Evolutionary conservation across 2,888 invertebrate genomes (phyloP).

Genomic region (Colostygia pectinataria): DNA sequence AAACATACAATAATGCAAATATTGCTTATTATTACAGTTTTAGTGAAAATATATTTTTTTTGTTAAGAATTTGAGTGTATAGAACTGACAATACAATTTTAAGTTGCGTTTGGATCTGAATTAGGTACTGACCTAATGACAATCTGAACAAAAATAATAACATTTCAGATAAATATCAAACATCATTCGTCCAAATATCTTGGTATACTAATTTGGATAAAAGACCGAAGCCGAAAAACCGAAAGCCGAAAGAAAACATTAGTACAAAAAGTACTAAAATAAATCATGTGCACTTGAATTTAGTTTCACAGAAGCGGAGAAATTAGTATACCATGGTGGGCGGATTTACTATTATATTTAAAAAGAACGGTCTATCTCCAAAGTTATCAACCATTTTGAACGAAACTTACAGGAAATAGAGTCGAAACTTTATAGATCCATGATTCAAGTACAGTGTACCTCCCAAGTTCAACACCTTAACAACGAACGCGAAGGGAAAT

Average conservation of each 20-base stretch:
- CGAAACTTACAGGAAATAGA: neutral
- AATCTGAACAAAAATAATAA: too few species aligned
- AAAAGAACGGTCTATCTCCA: conserved; percentile 7
- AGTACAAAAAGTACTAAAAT: conserved; percentile 10
- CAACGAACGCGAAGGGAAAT: neutral
- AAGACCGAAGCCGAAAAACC: neutral
- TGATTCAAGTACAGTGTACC: conserved; percentile 5
- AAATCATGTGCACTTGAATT: conserved; percentile 25
- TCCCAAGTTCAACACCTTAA: neutral
- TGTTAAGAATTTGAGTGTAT: too few species aligned
- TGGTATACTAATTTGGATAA: neutral
- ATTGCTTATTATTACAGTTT: too few species aligned
- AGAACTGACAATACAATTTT: too few species aligned
- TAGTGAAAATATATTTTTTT: too few species aligned
- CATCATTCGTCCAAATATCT: too few species aligned
- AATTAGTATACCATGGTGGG: conserved; percentile 20
- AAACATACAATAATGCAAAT: too few species aligned
- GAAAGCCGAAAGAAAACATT: conserved; percentile 3
- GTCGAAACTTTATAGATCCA: neutral
- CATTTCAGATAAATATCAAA: too few species aligned
- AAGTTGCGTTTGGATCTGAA: neutral
- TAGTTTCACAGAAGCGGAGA: conserved; percentile 13
- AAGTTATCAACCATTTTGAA: neutral
- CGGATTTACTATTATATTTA: conserved; percentile 21
- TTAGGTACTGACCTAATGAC: neutral